A percentile compares a stretch with the other conserved stretches of the same genome.
These are phyloP conservation scores for Platichthys stellatus DNA, from an alignment of 2,113 vertebrate species.

Conservation along the genomic window DNA sequence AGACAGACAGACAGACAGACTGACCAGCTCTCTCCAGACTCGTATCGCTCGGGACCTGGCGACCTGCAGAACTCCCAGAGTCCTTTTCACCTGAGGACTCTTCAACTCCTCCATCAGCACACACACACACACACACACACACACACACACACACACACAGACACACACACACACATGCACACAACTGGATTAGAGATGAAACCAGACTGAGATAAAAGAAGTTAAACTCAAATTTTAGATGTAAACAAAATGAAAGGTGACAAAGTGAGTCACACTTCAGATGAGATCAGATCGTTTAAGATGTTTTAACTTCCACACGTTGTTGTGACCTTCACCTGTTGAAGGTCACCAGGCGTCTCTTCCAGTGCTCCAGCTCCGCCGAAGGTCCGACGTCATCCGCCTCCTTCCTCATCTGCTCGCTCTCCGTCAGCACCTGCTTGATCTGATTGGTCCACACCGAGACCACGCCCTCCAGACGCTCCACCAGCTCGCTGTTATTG, in stretches of 20 bases:
- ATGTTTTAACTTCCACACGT: not conserved
- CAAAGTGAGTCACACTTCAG: not conserved
- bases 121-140: not conserved
- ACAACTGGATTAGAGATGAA: too few relatives aligned
- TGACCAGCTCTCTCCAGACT: slow-evolving; percentile 86
- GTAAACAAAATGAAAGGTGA: not conserved
- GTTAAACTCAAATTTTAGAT: not conserved
- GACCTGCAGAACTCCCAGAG: slow-evolving; percentile 84
- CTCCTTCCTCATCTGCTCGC: slow-evolving; percentile 87
- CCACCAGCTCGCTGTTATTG: slow-evolving; percentile 80
- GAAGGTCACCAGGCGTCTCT: slow-evolving; percentile 84
- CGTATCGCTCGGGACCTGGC: slow-evolving; percentile 82
- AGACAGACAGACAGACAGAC: not conserved
- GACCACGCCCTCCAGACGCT: slow-evolving; percentile 80
- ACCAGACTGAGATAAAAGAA: not conserved
- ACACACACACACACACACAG: not conserved
- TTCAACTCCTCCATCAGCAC: slow-evolving; percentile 86
- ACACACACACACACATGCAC: not conserved
- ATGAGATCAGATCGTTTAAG: not conserved
- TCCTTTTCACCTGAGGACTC: slow-evolving; percentile 83
- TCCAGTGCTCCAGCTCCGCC: slow-evolving; percentile 87
- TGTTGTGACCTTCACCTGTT: slow-evolving; percentile 75
- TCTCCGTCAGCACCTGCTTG: slow-evolving; percentile 82
- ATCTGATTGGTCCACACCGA: slow-evolving; percentile 84
- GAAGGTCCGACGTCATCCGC: slow-evolving; percentile 83